Evolutionary conservation across 2,113 vertebrate species (phyloP).

Genomic region (Thunnus thynnus): DNA sequence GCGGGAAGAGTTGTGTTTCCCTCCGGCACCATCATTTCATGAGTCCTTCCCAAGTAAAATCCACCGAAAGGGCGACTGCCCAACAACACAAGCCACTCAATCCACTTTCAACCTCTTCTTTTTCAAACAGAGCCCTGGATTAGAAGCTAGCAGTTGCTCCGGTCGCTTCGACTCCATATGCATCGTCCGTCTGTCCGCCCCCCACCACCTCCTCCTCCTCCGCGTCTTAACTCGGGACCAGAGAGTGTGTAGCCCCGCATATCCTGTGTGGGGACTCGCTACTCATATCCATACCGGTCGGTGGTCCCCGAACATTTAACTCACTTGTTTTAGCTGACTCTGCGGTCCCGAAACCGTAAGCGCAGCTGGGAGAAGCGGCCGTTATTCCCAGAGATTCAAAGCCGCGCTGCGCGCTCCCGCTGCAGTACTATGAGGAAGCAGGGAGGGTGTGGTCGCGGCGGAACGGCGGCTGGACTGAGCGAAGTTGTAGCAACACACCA

Average conservation of each 20-base stretch:
- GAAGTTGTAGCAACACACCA: conserved; percentile 39
- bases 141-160: conserved; percentile 69
- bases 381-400: conserved; percentile 73
- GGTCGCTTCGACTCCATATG: conserved; percentile 72
- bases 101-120: conserved; percentile 83
- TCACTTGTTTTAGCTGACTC: background rate
- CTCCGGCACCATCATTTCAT: conserved; percentile 92
- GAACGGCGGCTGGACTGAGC: conserved; percentile 61
- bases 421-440: conserved; percentile 84
- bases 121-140: conserved; percentile 72
- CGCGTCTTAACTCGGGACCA: conserved; percentile 72
- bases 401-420: conserved; percentile 74
- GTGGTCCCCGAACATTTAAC: background rate
- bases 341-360: background rate
- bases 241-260: conserved; percentile 45
- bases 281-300: conserved; percentile 64
- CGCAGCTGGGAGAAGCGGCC: conserved; percentile 31
- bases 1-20: conserved; percentile 78
- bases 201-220: conserved; percentile 46
- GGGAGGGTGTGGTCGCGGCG: conserved; percentile 87
- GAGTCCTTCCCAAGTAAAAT: conserved; percentile 78
- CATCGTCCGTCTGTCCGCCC: conserved; percentile 77
- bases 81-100: conserved; percentile 58
- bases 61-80: conserved; percentile 42
- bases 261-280: conserved; percentile 41